Base-by-base conservation (phyloP, 2,888 invertebrate species). In the Epinotia demarniana region DNA sequence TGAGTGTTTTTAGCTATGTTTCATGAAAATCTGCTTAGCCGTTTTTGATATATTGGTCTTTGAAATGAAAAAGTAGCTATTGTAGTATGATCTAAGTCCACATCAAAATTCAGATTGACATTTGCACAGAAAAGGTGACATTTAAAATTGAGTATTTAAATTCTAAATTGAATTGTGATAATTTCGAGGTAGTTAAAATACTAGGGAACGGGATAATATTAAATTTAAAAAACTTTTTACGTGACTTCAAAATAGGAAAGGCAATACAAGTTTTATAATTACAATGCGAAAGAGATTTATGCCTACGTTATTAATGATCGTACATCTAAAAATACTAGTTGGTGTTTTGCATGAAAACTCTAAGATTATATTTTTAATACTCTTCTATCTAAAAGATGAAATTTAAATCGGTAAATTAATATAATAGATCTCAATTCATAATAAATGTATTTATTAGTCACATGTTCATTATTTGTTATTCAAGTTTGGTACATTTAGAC, bases 321-420 rank as follows among this genome's bases (percentile, higher is more conserved):
- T 88, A 85, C 77, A 64, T 81, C 86, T 89, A 89, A 82, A 78
- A 83, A 86, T 81, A 79, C 89, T 92, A 92, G 85, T 92, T 92
- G 92, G 92, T 92, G 92, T 92, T 92, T 90, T 88, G 86, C 86
- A 85, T 87, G 85, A 79, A 81, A 57, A 70, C 46, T 64, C 58
- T 74, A 69, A 12, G 64, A 73, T 68, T 72, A 68, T 70, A 63
- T 74, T 27, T 43, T 27, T 57, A 53, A 60, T 69, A 74, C 63
- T 53, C 23, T 58, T 61, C 64, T 75, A 70, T 60, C 53, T 55
- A 53, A 60, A 61, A 71, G 39, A 64, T 13, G 64, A 60, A 72
- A 70, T 23, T 53, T 12, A 18, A 60, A 23, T 27, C 43, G 2
- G 4, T 58, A 16, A 58, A 58, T 57, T 13, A 23, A 57, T 8